Base-by-base conservation (phyloP, 1,140 invertebrate species). In the Helicoverpa armigera region DNA sequence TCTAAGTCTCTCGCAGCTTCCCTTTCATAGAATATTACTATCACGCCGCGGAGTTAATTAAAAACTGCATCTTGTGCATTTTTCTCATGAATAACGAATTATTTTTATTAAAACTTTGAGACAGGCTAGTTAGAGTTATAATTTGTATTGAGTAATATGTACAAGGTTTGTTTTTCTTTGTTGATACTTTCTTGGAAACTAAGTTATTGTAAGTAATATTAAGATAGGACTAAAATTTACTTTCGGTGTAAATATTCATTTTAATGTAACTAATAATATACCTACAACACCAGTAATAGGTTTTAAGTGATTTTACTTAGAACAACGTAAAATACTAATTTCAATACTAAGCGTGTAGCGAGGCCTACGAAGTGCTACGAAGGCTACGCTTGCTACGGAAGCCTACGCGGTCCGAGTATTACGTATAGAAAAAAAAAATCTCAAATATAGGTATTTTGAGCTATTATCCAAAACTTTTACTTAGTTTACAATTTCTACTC, bases 281-380 rank as follows among this genome's bases (percentile, higher is more conserved):
- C 23, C 23, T 23, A 23, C 23, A 23, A 23, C 23, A 23, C 23
- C 23, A 23, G 23, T 23, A 23, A 23, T 2, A 1, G 23, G 23
- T 2, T 23, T 23, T 23, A 43, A 43, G 4, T 43, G 35, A 43
- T 43, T 43, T 43, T 43, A 43, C 5, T 7, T 1, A 9, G 5
- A 43, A 43, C 35, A 43, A 43, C 35, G 4, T 43, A 43, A 43
- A 43, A 43, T 9, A 43, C 5, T 43, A 43, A 43, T 9, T 7
- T 43, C 3, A 43, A 43, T 43, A 9, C 9, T 43, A 43, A 43
- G 35, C 35, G 5, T 9, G 9, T 43, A 43, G 35, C 5, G 35
- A 43, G 5, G 56, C 56, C 56, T 58, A 58, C 56, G 56, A 58
- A 16, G 4, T 23, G 56, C 56, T 58, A 58, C 56, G 56, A 58